These are phyloP conservation scores for Ganaspis sp. DNA, from an alignment of 1,140 invertebrate species.

Conservation along the genomic window DNA sequence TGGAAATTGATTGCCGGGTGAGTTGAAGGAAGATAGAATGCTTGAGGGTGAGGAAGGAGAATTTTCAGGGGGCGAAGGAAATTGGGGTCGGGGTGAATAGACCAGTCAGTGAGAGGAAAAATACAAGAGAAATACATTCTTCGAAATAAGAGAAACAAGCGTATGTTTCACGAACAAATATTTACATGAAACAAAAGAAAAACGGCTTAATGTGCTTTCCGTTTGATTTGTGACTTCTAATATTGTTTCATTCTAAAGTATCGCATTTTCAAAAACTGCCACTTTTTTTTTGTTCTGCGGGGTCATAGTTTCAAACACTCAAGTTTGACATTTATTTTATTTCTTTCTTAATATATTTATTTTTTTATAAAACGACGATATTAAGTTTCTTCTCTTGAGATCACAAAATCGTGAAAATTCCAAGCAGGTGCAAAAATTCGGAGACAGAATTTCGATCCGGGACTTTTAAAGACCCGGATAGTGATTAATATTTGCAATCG, in stretches of 20 bases:
- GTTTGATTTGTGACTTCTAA: conserved; percentile 44
- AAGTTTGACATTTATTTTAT: too few species aligned
- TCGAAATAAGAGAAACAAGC: conserved; percentile 34
- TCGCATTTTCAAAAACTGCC: not conserved
- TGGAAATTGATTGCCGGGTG: conserved; percentile 46
- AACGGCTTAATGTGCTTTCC: conserved; percentile 42
- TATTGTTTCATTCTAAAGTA: conserved; percentile 21
- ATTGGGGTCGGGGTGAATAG: conserved; percentile 33
- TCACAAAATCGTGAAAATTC: too few species aligned
- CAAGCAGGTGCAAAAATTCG: too few species aligned
- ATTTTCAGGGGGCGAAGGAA: not conserved
- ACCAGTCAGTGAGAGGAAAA: not conserved
- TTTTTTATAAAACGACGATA: too few species aligned
- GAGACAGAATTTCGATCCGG: too few species aligned
- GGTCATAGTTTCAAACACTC: too few species aligned
- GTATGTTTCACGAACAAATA: conserved; percentile 46
- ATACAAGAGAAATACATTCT: conserved; percentile 38
- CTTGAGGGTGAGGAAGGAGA: not conserved
- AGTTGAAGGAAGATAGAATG: conserved; percentile 26
- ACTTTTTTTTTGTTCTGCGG: too few species aligned
- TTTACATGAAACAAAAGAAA: conserved; percentile 40
- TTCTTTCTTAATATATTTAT: too few species aligned
- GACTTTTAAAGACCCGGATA: too few species aligned
- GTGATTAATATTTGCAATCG: too few species aligned
- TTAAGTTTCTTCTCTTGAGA: too few species aligned